A percentile compares a stretch with the other conserved stretches of the same genome.
Conservation (phyloP, 2,888 invertebrate genomes). For the Eumerus sabulonum region DNA sequence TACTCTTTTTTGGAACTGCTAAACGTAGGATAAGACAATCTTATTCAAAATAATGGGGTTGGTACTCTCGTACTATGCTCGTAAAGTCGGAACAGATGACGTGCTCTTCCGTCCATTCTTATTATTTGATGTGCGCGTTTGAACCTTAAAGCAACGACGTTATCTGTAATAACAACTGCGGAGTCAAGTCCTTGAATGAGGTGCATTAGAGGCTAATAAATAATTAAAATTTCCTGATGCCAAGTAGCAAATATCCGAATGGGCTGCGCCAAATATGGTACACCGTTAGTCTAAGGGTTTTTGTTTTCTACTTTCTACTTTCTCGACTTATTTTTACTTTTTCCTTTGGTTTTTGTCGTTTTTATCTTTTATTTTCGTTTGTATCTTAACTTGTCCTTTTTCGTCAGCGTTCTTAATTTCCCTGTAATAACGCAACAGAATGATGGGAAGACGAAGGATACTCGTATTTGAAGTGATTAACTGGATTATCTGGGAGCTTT, state of each 20-base stretch:
- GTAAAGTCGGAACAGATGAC: conserved; percentile 62
- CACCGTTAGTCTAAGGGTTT: conserved; percentile 27
- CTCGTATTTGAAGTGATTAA: conserved; percentile 57
- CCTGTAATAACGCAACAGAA: conserved; percentile 6
- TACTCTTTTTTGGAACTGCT: conserved; percentile 44
- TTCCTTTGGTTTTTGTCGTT: neutral
- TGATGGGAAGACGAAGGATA: conserved; percentile 31
- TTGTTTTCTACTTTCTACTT: conserved; percentile 3
- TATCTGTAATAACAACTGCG: conserved; percentile 56
- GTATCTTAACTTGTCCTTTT: conserved; percentile 37
- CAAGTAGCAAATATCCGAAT: conserved; percentile 48
- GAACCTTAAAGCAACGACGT: conserved; percentile 62
- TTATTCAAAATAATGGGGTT: conserved; percentile 57
- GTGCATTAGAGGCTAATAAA: conserved; percentile 65
- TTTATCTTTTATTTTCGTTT: conserved; percentile 15
- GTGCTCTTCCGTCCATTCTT: conserved; percentile 54
- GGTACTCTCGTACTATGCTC: conserved; percentile 4
- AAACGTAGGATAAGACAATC: conserved; percentile 60
- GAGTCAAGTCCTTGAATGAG: conserved; percentile 66
- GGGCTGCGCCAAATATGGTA: conserved; percentile 48
- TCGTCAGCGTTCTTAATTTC: conserved; percentile 37
- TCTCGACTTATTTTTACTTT: neutral
- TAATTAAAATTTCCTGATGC: conserved; percentile 58
- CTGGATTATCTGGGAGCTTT: conserved; percentile 61
- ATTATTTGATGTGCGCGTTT: conserved; percentile 64